Evolutionary conservation across 2,888 invertebrate genomes (phyloP).

Genomic region (Amphipoea oculea): DNA sequence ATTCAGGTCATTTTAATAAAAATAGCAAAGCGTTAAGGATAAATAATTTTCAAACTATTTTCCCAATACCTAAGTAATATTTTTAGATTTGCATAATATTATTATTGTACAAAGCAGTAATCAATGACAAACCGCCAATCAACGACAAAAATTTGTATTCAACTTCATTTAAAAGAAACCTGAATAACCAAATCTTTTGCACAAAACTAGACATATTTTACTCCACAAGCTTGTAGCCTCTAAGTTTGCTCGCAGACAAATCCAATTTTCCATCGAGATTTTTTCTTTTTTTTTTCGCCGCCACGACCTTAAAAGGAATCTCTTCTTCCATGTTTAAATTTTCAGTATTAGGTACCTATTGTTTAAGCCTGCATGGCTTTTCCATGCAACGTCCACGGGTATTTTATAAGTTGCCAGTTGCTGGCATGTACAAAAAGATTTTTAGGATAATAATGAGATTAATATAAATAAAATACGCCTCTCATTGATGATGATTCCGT

Average conservation of each 20-base stretch:
- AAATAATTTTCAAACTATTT: slow-evolving; percentile 3
- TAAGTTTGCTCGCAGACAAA: neutral
- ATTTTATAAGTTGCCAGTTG: too few species aligned
- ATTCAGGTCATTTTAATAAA: neutral
- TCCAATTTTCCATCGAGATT: neutral
- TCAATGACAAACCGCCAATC: neutral
- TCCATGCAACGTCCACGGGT: too few species aligned
- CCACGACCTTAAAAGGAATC: neutral
- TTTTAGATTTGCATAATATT: slow-evolving; percentile 14
- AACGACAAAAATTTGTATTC: neutral
- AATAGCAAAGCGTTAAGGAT: neutral
- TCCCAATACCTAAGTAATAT: neutral
- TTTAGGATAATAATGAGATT: too few species aligned
- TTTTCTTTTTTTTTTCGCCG: neutral
- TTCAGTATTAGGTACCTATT: too few species aligned
- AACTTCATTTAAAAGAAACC: neutral
- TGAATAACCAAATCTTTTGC: neutral
- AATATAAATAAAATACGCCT: too few species aligned
- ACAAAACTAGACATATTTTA: neutral
- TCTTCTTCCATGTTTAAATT: neutral
- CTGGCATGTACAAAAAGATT: too few species aligned
- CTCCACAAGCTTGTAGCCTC: neutral
- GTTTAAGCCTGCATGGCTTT: too few species aligned
- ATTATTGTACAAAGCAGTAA: neutral
- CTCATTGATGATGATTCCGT: too few species aligned